Evolutionary conservation across 2,888 invertebrate genomes (phyloP).

Genomic region (Scaptodrosophila latifasciaeformis): DNA sequence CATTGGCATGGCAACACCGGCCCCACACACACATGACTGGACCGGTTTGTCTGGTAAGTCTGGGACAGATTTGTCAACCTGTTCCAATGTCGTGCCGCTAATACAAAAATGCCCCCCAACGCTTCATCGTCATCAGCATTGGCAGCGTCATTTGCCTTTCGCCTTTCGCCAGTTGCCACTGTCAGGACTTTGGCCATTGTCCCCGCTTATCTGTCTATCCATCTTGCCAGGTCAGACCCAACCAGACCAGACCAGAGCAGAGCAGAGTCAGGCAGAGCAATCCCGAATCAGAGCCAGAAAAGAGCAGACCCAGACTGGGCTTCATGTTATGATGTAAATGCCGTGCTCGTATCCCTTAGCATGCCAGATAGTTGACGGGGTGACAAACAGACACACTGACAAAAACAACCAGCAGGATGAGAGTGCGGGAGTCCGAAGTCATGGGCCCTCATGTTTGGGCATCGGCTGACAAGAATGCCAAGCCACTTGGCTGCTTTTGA

Average conservation of each 20-base stretch:
- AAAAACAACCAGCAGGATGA: no score
- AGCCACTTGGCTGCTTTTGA: slow-evolving; percentile 5
- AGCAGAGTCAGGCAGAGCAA: no score
- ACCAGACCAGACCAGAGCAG: no score
- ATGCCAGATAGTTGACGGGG: no score
- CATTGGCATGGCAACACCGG: slow-evolving; percentile 37
- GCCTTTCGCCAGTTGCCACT: neutral
- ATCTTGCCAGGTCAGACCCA: slow-evolving; percentile 38
- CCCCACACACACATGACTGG: slow-evolving; percentile 8
- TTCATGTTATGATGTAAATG: slow-evolving; percentile 60
- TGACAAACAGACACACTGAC: no score
- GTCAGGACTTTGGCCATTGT: neutral
- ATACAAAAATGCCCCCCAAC: slow-evolving; percentile 50
- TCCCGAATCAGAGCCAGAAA: no score
- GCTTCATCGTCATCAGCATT: no score
- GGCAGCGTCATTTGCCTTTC: neutral
- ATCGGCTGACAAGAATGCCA: neutral
- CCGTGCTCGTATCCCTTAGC: slow-evolving; percentile 20
- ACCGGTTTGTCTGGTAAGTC: neutral
- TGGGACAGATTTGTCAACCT: neutral
- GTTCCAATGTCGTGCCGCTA: slow-evolving; percentile 35
- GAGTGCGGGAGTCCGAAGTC: no score
- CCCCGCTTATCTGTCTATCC: slow-evolving; percentile 57
- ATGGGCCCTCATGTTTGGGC: no score
- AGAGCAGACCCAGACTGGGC: no score